Evolutionary conservation across 2,888 invertebrate genomes (phyloP), one percentile per base, ranked within the genome.

Genomic region (Colletes collaris): DNA sequence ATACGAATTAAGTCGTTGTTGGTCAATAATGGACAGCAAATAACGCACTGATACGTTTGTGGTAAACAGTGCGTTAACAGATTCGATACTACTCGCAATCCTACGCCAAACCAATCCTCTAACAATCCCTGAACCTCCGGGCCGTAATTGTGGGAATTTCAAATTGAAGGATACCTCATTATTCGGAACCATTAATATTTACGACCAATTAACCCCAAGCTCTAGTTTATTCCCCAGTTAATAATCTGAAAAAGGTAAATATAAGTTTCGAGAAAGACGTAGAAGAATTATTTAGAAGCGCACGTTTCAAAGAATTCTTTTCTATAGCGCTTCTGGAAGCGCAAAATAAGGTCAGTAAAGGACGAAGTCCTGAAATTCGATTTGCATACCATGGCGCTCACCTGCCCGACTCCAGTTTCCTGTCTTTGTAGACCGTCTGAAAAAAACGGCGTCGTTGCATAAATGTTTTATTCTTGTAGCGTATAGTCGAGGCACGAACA

Each of bases 331-430:
- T 59, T 10, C 5, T n/a, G n/a, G 55, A 44, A 40, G 62, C 70
- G 53, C 35, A 27, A 55, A 70, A 62, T 58, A 76, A 71, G 69
- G 70, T 79, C 67, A 71, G 60, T 10, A 49, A 67, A 65, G 81
- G 67, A 67, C 66, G 62, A 74, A 81, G 69, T 71, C 74, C 69
- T 59, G 70, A 73, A 79, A 83, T 83, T 83, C n/a, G 76, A 83
- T 83, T 76, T 76, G 63, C 79, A 72, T 74, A 74, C 69, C 44
- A 59, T 55, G 68, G 70, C 59, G 83, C 60, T 65, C 80, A 83
- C 74, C 71, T 79, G 72, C 49, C 75, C 70, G 82, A 70, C 82
- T n/a, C 83, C 59, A 82, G 52, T 82, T 82, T 56, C 55, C 11
- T 11, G 40, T 49, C 46, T 60, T 66, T 11, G 44, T 56, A 13